Percentiles rank a stretch among this genome's conserved stretches.
phyloP scores from a whole-genome alignment of 2,113 vertebrate genomes.

The Coryphaenoides rupestris region DNA sequence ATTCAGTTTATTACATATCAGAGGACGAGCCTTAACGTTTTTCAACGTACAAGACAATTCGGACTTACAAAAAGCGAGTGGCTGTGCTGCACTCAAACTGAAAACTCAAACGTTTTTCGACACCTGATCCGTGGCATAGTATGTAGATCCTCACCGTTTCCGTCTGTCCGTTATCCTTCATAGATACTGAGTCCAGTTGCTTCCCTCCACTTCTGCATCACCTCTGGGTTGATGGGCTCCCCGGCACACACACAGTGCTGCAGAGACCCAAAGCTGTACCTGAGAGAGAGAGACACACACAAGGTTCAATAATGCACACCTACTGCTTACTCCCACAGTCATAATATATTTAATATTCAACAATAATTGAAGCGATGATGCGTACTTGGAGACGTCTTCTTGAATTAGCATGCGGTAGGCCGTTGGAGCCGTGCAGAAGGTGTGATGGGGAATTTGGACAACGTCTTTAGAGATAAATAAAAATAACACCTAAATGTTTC shows the following conservation, averaged over 20 bases:
- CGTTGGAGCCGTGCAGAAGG: slow-evolving; percentile 79
- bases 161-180: slow-evolving; percentile 82
- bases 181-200: slow-evolving; percentile 77
- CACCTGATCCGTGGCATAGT: background rate
- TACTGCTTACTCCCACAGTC: too few species aligned
- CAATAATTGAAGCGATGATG: too few species aligned
- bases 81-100: too few species aligned
- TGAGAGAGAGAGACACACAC: slow-evolving; percentile 30
- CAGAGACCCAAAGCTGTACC: slow-evolving; percentile 71
- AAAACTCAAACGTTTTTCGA: too few species aligned
- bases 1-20: too few species aligned
- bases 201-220: slow-evolving; percentile 73
- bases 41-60: too few species aligned
- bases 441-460: slow-evolving; percentile 75
- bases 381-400: slow-evolving; percentile 64
- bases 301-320: too few species aligned
- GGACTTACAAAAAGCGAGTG: too few species aligned
- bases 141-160: slow-evolving; percentile 71
- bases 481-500: background rate
- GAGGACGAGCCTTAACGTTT: too few species aligned
- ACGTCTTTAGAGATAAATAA: slow-evolving; percentile 61
- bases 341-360: too few species aligned
- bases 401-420: slow-evolving; percentile 79
- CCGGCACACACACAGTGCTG: slow-evolving; percentile 79
- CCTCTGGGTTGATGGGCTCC: slow-evolving; percentile 80